phyloP scores from a whole-genome alignment of 2,113 vertebrate species.

The Chlorodrepanis virens region DNA sequence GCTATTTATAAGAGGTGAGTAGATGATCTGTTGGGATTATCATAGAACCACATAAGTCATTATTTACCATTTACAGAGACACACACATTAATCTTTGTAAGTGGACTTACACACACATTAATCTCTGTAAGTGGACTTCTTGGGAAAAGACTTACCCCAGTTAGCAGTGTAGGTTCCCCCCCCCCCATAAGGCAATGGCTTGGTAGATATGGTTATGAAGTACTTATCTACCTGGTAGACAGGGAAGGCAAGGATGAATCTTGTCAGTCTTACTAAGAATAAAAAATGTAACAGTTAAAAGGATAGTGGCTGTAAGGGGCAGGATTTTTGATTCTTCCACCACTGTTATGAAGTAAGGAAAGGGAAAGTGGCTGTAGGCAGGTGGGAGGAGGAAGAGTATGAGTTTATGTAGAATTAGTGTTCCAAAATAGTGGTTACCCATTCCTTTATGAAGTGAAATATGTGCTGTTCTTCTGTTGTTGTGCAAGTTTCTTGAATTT shows the following conservation, averaged over 20 bases:
- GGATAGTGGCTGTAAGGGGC: background rate
- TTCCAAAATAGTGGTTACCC: background rate
- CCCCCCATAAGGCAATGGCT: background rate
- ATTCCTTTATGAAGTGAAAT: background rate
- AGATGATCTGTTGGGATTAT: background rate
- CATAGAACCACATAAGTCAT: background rate
- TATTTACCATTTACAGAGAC: background rate
- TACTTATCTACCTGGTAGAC: background rate
- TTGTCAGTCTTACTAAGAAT: background rate
- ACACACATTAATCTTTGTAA: background rate
- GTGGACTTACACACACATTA: background rate
- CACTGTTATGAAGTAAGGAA: background rate
- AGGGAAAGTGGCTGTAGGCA: background rate
- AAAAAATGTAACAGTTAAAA: background rate
- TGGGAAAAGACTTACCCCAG: background rate
- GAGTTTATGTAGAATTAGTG: accelerated
- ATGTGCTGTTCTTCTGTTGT: background rate
- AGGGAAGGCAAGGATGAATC: background rate
- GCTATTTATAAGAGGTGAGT: background rate
- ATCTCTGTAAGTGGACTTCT: background rate
- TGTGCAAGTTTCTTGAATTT: background rate
- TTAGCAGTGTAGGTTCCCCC: background rate
- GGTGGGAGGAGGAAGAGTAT: background rate
- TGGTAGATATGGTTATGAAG: background rate
- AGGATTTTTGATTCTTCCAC: background rate